These are phyloP conservation scores for Melanargia galathea DNA, from an alignment of 2,888 invertebrate genomes.

Conservation along the genomic window DNA sequence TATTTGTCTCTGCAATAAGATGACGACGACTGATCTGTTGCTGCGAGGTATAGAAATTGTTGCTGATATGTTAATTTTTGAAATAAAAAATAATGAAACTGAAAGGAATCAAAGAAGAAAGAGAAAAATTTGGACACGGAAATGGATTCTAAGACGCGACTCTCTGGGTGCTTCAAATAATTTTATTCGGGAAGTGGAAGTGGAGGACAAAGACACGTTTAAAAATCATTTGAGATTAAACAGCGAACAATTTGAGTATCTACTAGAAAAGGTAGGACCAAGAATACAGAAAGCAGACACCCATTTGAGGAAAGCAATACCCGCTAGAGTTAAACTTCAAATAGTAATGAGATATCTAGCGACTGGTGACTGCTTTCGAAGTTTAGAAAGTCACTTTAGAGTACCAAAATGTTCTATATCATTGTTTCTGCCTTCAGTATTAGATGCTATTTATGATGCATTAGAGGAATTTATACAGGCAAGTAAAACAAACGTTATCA, in stretches of 20 bases:
- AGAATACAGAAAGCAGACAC: neutral
- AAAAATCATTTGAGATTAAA: neutral
- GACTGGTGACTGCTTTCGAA: neutral
- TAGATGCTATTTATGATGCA: too few relatives aligned
- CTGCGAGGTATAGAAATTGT: neutral
- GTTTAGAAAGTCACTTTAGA: neutral
- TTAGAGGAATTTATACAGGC: too few relatives aligned
- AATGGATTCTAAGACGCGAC: neutral
- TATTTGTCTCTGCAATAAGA: too few relatives aligned
- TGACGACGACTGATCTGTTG: too few relatives aligned
- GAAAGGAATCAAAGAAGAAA: neutral
- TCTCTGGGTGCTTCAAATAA: neutral
- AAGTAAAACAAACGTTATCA: too few relatives aligned
- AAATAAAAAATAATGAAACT: neutral
- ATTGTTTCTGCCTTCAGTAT: neutral
- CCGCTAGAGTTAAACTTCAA: neutral
- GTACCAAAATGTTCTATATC: neutral
- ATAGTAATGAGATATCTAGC: neutral
- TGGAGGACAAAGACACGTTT: neutral
- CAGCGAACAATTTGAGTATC: neutral
- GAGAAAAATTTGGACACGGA: neutral
- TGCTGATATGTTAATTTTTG: neutral
- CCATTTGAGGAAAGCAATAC: slow-evolving; percentile 1
- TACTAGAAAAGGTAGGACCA: neutral
- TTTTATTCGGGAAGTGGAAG: neutral